phyloP scores from a whole-genome alignment of 2,797 vertebrate genomes.

The Siniperca scherzeri region DNA sequence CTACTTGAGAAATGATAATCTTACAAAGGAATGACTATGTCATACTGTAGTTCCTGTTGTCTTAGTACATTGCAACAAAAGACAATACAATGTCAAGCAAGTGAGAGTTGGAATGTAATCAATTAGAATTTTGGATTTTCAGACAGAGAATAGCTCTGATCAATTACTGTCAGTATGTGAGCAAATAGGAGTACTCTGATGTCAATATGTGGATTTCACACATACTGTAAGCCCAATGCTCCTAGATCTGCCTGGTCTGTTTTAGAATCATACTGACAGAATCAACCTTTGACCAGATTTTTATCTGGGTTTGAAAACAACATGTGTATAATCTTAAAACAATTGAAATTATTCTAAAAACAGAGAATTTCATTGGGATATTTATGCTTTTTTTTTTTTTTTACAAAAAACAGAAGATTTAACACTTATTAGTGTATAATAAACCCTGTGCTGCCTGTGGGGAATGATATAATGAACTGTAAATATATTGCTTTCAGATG shows the following conservation, averaged over 20 bases:
- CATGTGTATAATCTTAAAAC: neutral
- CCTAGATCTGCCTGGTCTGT: neutral
- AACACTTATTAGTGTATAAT: constrained; percentile 30
- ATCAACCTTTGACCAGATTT: neutral
- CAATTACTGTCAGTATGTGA: neutral
- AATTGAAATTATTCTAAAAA: neutral
- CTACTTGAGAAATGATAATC: constrained; percentile 19
- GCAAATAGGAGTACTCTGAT: neutral
- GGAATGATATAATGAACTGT: constrained; percentile 64
- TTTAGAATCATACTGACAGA: neutral
- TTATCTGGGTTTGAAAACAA: neutral
- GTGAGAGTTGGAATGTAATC: neutral
- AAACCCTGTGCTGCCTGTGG: constrained; percentile 36
- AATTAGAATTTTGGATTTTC: neutral
- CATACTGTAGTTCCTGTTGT: neutral
- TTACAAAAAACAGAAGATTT: constrained; percentile 4
- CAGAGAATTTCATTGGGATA: neutral
- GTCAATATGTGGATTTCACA: neutral
- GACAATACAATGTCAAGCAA: neutral
- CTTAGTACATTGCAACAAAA: constrained; percentile 4
- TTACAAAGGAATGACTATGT: neutral
- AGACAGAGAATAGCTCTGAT: constrained; percentile 9
- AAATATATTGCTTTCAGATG: constrained; percentile 72
- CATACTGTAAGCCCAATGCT: neutral
- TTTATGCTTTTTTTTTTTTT: neutral